A percentile compares a stretch with the other conserved stretches of the same genome.
Conservation (phyloP, 2,888 invertebrate genomes). For the Amphimallon solstitiale region DNA sequence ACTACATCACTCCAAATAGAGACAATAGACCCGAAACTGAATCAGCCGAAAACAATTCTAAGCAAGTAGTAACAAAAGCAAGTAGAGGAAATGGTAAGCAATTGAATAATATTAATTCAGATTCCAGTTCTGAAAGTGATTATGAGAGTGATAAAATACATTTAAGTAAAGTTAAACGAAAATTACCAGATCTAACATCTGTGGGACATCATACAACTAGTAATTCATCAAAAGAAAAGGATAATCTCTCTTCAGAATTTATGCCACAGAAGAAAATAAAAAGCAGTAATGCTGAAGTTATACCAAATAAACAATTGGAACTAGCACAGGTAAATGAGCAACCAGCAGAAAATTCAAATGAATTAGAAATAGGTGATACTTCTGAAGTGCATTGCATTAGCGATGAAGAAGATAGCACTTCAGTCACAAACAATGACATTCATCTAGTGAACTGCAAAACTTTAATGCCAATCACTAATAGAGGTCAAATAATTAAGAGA, state of each 20-base stretch:
- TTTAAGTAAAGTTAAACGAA: neutral
- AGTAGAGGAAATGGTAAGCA: neutral
- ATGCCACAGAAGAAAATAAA: neutral
- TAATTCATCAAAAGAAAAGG: neutral
- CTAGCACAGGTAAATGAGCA: neutral
- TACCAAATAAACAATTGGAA: slow-evolving; percentile 3
- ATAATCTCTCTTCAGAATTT: neutral
- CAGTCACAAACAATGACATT: slow-evolving; percentile 39
- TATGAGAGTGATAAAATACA: slow-evolving; percentile 38
- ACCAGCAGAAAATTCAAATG: neutral
- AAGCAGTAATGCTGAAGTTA: slow-evolving; percentile 9
- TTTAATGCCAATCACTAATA: slow-evolving; percentile 28
- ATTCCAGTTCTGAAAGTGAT: slow-evolving; percentile 57
- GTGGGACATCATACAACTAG: neutral
- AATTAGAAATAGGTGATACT: slow-evolving; percentile 24
- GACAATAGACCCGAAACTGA: neutral
- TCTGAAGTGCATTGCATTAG: slow-evolving; percentile 30
- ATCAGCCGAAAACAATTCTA: slow-evolving; percentile 1
- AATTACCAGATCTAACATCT: slow-evolving; percentile 7
- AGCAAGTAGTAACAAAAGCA: slow-evolving; percentile 31
- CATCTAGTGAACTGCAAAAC: slow-evolving; percentile 44
- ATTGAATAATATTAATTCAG: slow-evolving; percentile 43
- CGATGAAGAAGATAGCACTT: slow-evolving; percentile 23
- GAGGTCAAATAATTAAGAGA: slow-evolving; percentile 20
- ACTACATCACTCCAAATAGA: slow-evolving; percentile 53